Evolutionary conservation across 2,797 vertebrate species (phyloP), one percentile per base, ranked within the genome.

Genomic region (Perodicticus potto): DNA sequence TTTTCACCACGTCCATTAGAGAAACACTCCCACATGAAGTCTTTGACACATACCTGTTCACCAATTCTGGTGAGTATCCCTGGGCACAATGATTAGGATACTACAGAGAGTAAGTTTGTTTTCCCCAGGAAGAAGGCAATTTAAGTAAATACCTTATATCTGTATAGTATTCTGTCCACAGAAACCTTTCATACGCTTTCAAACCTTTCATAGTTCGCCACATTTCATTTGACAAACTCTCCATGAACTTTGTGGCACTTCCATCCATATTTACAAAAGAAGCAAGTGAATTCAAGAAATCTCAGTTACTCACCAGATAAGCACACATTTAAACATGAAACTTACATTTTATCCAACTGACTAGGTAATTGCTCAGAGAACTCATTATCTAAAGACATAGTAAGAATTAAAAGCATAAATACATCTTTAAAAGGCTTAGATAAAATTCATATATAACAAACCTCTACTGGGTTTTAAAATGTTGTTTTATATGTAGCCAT

Each of bases 331-430:
- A 45, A 94, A 27, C 65, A 57, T 67, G 23, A 95, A 91, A 73
- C 6, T 32, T 91, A 20, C 45, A 63, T 93, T 94, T 96, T 84
- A 80, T 53, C 11, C 73, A 87, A 86, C 43, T 76, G 19, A 49
- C 32, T 45, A 53, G 43, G 13, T 84, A 93, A 96, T 27, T 91
- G 22, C 17, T 92, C 53, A 61, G 53, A 89, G 69, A 96, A 65
- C 19, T 91, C 82, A 85, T 94, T 91, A 80, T 70, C 37, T 74
- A 86, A 94, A 90, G 61, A 81, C 61, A 76, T 11, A 57, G 73
- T 34, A 88, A 84, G 12, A 95, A 53, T 59, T 70, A 16, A 96
- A 93, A 93, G 63, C 27, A 81, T 45, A 84, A 86, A 40, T 29
- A 72, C 1, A 40, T 3, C 61, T 90, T 12, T 25, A 43, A 93